These are phyloP conservation scores for Ctenopoma multispine DNA, from an alignment of 2,797 vertebrate species.

Conservation along the genomic window DNA sequence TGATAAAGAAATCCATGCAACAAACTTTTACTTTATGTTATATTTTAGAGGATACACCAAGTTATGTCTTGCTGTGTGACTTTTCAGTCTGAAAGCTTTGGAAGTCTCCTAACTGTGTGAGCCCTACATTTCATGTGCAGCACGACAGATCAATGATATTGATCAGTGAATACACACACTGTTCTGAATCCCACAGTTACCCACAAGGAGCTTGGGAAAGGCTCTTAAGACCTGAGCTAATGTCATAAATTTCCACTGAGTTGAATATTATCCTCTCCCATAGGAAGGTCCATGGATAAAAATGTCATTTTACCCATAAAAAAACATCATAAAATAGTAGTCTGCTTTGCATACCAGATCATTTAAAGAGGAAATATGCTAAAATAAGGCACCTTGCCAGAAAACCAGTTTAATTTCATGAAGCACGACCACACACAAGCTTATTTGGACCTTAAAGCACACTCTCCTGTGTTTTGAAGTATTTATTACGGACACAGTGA, in stretches of 20 bases:
- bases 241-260: slow-evolving; percentile 30
- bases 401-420: not conserved
- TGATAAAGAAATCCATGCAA: slow-evolving; percentile 29
- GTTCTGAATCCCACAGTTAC: slow-evolving; percentile 51
- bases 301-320: not conserved
- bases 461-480: not conserved
- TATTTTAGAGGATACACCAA: slow-evolving; percentile 25
- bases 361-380: not conserved
- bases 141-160: slow-evolving; percentile 69
- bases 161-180: slow-evolving; percentile 63
- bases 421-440: not conserved
- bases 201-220: slow-evolving; percentile 48
- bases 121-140: slow-evolving; percentile 57
- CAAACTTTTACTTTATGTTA: slow-evolving; percentile 42
- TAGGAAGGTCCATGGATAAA: slow-evolving; percentile 1
- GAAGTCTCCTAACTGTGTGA: slow-evolving; percentile 46
- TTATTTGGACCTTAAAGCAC: not conserved
- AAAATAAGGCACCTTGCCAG: not conserved
- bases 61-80: slow-evolving; percentile 20
- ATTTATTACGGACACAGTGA: not conserved
- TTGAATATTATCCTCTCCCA: slow-evolving; percentile 17
- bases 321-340: not conserved
- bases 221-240: slow-evolving; percentile 37
- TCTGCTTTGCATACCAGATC: not conserved
- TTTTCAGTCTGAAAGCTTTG: slow-evolving; percentile 15